Evolutionary conservation across 2,797 vertebrate species (phyloP).

Genomic region (Valencia hispanica): DNA sequence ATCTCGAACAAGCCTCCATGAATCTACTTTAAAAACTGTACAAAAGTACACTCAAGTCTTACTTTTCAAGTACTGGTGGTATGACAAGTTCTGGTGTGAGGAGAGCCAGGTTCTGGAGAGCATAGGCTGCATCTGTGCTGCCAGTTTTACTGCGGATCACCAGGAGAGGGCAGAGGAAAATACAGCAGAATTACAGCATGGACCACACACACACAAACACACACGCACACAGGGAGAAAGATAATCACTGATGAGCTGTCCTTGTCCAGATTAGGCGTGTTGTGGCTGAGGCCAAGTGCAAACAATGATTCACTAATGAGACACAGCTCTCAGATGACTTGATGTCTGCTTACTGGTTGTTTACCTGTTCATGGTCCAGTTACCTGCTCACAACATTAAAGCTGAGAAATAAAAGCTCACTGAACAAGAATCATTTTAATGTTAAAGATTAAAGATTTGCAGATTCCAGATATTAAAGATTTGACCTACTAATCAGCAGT

Average conservation of each 20-base stretch:
- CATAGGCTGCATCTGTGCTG: constrained; percentile 93
- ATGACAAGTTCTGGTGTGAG: constrained; percentile 94
- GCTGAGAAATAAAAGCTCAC: neutral
- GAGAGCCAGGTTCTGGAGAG: constrained; percentile 95
- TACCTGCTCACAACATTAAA: neutral
- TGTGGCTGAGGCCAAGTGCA: constrained; percentile 16
- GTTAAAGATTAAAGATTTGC: neutral
- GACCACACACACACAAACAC: constrained; percentile 4
- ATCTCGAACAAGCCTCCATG: neutral
- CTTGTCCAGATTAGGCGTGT: constrained; percentile 53
- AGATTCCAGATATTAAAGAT: neutral
- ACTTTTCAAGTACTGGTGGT: constrained; percentile 97
- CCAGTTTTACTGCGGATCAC: constrained; percentile 95
- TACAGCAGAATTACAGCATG: constrained; percentile 2
- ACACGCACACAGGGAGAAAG: constrained; percentile 7
- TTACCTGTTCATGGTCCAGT: constrained; percentile 2
- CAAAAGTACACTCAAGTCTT: constrained; percentile 55
- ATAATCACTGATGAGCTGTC: constrained; percentile 56
- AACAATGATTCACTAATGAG: constrained; percentile 16
- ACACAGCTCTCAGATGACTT: constrained; percentile 29
- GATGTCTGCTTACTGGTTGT: constrained; percentile 4
- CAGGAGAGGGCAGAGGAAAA: constrained; percentile 75
- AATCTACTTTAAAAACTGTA: neutral
- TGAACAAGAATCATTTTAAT: neutral
- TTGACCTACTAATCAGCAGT: neutral